These are phyloP conservation scores for Pomatostomus ruficeps DNA, from an alignment of 2,113 vertebrate genomes.

Conservation along the genomic window DNA sequence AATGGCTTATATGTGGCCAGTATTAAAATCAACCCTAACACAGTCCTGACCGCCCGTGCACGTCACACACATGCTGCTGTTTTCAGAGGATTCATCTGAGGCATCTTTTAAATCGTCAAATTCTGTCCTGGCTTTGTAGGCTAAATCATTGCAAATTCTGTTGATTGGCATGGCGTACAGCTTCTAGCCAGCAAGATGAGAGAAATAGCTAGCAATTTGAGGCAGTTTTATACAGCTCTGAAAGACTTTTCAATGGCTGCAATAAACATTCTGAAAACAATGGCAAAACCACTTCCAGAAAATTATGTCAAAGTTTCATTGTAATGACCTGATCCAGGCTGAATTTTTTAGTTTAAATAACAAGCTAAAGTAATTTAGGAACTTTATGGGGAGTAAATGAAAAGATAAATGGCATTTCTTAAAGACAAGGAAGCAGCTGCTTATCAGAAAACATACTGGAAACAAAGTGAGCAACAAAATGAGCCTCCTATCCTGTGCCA, in stretches of 20 bases:
- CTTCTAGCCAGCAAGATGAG: not conserved
- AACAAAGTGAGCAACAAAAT: not conserved
- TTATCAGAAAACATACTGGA: not conserved
- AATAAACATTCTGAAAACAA: slow-evolving; percentile 17
- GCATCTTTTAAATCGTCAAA: not conserved
- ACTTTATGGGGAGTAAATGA: not conserved
- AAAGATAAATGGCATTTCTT: not conserved
- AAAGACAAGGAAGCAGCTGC: not conserved
- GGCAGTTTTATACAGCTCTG: not conserved
- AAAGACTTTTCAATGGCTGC: not conserved
- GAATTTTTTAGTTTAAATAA: slow-evolving; percentile 41
- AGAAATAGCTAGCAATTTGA: not conserved
- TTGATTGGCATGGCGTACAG: not conserved
- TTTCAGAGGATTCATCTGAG: not conserved
- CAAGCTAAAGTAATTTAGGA: not conserved
- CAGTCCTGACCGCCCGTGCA: not conserved
- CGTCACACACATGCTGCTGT: not conserved
- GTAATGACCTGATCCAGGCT: not conserved
- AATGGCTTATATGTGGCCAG: not conserved
- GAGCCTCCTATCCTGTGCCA: not conserved
- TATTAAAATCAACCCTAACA: not conserved
- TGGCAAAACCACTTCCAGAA: not conserved
- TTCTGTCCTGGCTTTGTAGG: not conserved
- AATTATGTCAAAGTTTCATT: not conserved
- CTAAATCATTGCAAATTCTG: not conserved